These are phyloP conservation scores for Psophia crepitans DNA, from an alignment of 2,113 vertebrate species.

Conservation along the genomic window DNA sequence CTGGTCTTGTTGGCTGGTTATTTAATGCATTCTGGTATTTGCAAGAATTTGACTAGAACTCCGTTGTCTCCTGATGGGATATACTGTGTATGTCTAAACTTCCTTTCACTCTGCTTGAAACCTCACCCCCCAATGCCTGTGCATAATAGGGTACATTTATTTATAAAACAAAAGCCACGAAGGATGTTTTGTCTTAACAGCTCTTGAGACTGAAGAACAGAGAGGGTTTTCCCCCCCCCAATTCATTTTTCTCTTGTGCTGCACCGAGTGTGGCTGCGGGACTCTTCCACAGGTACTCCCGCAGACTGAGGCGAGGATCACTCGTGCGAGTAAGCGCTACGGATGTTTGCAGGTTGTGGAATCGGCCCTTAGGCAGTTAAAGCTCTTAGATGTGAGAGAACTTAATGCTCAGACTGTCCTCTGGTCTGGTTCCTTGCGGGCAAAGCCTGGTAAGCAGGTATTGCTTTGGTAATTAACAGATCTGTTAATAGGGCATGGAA, in stretches of 20 bases:
- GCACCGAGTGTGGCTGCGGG: background rate
- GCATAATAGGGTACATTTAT: background rate
- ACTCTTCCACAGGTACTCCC: background rate
- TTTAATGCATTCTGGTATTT: background rate
- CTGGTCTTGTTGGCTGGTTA: background rate
- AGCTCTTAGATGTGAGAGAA: background rate
- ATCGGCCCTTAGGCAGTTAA: background rate
- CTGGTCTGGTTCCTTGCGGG: background rate
- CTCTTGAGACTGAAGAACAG: conserved; percentile 3
- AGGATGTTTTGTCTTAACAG: conserved; percentile 6
- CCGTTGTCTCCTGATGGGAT: background rate
- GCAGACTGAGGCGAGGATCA: background rate
- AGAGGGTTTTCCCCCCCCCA: background rate
- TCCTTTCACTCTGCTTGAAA: background rate
- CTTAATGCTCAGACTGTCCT: background rate
- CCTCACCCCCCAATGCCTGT: background rate
- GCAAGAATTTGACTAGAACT: background rate
- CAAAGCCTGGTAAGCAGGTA: conserved; percentile 18
- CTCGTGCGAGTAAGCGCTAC: background rate
- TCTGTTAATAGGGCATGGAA: background rate
- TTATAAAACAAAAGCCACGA: background rate
- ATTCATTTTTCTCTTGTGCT: background rate
- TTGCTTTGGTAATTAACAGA: background rate
- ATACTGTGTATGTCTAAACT: background rate
- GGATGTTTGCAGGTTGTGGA: background rate